These are phyloP conservation scores for Anomalospiza imberbis DNA, from an alignment of 2,797 vertebrate species.

Conservation along the genomic window DNA sequence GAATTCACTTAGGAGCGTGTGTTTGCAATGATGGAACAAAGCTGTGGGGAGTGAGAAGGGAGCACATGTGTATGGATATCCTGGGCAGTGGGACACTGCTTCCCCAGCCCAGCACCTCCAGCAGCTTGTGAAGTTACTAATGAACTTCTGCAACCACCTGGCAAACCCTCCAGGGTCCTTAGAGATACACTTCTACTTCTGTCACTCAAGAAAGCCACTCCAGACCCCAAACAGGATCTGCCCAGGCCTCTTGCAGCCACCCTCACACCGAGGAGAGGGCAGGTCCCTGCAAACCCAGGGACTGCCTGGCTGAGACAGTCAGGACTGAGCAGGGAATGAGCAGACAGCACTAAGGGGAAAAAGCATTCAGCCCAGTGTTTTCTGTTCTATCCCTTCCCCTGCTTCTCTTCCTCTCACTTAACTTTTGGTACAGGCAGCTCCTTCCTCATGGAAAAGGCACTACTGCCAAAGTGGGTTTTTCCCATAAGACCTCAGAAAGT, in stretches of 20 bases:
- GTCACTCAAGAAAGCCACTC: background rate
- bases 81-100: background rate
- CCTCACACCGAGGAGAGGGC: background rate
- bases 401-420: background rate
- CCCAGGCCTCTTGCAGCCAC: background rate
- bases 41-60: background rate
- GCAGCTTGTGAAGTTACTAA: background rate
- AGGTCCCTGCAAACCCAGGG: background rate
- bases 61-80: background rate
- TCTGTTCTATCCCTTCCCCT: background rate
- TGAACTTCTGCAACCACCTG: background rate
- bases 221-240: background rate
- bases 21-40: background rate
- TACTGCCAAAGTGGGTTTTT: background rate
- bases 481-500: background rate
- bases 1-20: background rate
- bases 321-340: background rate
- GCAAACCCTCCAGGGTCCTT: background rate
- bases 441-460: background rate
- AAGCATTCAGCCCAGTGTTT: background rate
- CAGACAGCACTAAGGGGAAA: background rate
- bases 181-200: background rate
- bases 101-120: background rate
- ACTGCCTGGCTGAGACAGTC: background rate
- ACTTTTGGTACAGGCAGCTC: background rate